phyloP scores from a whole-genome alignment of 2,797 vertebrate species.

The Phoeniculus purpureus region DNA sequence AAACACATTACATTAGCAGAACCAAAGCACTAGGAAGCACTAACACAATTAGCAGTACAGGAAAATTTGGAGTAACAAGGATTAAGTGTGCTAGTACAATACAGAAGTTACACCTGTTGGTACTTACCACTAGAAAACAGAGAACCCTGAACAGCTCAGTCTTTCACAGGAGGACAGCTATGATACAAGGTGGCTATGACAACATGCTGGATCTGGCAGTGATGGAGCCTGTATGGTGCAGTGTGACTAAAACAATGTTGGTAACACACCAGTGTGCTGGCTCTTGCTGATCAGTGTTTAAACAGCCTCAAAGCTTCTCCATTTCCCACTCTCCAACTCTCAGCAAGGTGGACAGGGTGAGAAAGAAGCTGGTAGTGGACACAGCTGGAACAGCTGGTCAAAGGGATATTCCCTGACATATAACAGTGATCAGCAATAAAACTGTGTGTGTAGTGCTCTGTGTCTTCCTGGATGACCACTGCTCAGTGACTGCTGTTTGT shows the following conservation, averaged over 20 bases:
- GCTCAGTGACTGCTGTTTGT: rapidly evolving
- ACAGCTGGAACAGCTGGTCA: neutral
- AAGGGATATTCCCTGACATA: neutral
- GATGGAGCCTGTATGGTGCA: neutral
- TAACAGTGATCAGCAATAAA: neutral
- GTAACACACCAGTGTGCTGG: neutral
- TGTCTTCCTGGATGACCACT: neutral
- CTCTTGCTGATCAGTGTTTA: neutral
- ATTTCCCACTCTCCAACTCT: neutral
- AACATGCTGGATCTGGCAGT: neutral
- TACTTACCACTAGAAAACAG: neutral
- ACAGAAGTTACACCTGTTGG: neutral
- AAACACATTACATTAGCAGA: neutral
- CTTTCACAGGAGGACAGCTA: neutral
- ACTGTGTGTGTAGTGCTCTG: rapidly evolving
- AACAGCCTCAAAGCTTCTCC: neutral
- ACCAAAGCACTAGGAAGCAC: neutral
- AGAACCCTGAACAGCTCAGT: neutral
- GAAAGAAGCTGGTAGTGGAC: neutral
- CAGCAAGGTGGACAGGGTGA: neutral
- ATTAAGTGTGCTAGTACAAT: neutral
- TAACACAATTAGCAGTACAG: neutral
- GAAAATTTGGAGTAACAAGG: neutral
- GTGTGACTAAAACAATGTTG: neutral
- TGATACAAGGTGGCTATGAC: rapidly evolving